phyloP scores from a whole-genome alignment of 2,888 invertebrate genomes.

The Drosophila pegasa region DNA sequence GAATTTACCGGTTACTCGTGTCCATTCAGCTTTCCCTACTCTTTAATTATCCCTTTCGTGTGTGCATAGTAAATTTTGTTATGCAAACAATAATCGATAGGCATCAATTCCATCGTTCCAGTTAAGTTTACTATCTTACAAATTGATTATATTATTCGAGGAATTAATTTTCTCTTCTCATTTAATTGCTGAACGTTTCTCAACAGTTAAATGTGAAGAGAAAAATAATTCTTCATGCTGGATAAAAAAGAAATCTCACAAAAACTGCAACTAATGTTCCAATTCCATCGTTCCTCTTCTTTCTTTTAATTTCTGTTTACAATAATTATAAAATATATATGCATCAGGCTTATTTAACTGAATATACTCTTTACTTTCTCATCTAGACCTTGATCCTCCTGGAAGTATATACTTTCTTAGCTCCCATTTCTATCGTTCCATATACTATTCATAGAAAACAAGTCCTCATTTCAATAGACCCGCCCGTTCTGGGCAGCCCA shows the following conservation, averaged over 20 bases:
- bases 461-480: neutral
- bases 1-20: neutral
- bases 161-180: accelerated
- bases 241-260: too few species aligned
- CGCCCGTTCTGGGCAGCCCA: neutral
- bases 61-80: neutral
- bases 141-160: neutral
- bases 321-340: too few species aligned
- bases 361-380: too few species aligned
- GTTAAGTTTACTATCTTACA: neutral
- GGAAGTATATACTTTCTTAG: neutral
- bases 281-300: neutral
- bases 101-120: neutral
- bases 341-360: too few species aligned
- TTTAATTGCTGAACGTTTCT: too few species aligned
- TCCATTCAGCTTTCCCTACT: too few species aligned
- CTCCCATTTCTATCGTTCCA: neutral
- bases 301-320: neutral
- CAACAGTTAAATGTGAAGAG: too few species aligned
- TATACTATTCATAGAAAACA: neutral
- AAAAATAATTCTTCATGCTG: too few species aligned
- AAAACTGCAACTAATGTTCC: neutral
- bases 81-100: too few species aligned
- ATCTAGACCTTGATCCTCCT: neutral
- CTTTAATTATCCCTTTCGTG: too few species aligned